Evolutionary conservation across 2,113 vertebrate species (phyloP).

Genomic region (Albula goreensis): DNA sequence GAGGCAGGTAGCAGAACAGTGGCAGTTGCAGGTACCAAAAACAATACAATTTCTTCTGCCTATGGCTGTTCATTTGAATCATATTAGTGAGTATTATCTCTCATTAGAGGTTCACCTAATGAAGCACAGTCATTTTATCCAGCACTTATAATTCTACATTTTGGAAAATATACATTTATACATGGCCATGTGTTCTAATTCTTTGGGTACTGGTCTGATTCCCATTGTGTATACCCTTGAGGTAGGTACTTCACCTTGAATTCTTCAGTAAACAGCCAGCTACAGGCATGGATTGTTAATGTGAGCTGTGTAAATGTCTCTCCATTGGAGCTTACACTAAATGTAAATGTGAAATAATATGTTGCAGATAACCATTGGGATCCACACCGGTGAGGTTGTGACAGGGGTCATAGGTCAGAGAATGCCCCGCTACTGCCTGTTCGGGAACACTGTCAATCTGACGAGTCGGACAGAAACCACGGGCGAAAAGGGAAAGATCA

Average conservation of each 20-base stretch:
- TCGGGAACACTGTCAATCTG: conserved; percentile 97
- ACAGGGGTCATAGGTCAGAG: conserved; percentile 97
- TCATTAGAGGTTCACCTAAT: not conserved
- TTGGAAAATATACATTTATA: too few relatives aligned
- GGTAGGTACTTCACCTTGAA: too few relatives aligned
- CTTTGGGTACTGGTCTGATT: too few relatives aligned
- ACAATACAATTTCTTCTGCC: too few relatives aligned
- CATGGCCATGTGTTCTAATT: too few relatives aligned
- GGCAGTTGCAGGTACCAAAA: not conserved
- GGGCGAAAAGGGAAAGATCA: conserved; percentile 93
- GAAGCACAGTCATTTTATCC: not conserved
- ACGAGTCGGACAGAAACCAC: conserved; percentile 98
- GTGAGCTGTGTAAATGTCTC: too few relatives aligned
- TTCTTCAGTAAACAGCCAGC: too few relatives aligned
- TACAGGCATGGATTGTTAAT: too few relatives aligned
- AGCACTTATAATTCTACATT: not conserved
- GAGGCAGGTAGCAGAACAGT: not conserved
- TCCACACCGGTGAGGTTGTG: conserved; percentile 97
- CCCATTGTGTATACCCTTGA: too few relatives aligned
- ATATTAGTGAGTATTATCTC: too few relatives aligned
- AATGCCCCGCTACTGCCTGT: conserved; percentile 97
- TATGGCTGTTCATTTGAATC: too few relatives aligned
- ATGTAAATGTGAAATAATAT: not conserved
- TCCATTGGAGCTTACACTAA: too few relatives aligned
- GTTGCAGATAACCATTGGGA: conserved; percentile 92